Conservation (phyloP, 2,113 vertebrate species). For the Chitala chitala region DNA sequence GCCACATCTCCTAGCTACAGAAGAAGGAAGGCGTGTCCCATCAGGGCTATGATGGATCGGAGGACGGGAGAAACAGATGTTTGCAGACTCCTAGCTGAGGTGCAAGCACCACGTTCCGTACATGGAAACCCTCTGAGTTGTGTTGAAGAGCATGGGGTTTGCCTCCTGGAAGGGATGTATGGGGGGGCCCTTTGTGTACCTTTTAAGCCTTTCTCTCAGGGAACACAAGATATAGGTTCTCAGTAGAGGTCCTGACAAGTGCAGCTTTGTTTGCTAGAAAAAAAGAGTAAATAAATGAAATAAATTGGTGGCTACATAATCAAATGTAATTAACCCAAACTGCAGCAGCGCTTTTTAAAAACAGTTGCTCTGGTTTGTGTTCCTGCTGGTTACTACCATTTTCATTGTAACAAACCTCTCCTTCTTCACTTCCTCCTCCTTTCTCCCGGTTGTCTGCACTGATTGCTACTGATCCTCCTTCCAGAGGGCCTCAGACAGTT, state of each 20-base stretch:
- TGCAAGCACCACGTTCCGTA: no score
- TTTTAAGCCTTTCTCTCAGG: no score
- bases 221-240: not conserved
- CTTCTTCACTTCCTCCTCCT: not conserved
- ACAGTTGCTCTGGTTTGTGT: not conserved
- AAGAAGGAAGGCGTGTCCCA: no score
- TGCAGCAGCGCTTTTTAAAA: slow-evolving; percentile 31
- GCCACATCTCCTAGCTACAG: no score
- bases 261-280: slow-evolving; percentile 16
- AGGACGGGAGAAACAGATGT: no score
- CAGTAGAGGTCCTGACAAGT: slow-evolving; percentile 20
- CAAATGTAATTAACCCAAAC: slow-evolving; percentile 34
- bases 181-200: no score
- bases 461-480: not conserved
- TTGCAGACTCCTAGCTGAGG: no score
- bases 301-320: slow-evolving; percentile 20
- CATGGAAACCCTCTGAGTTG: no score
- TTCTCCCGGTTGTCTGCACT: not conserved
- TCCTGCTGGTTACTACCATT: not conserved
- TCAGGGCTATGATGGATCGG: no score
- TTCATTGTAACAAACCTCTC: not conserved
- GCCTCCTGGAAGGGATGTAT: no score
- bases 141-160: no score
- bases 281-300: slow-evolving; percentile 1
- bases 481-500: no score